Conservation (phyloP, 2,888 invertebrate genomes). For the Bhutanitis thaidina region DNA sequence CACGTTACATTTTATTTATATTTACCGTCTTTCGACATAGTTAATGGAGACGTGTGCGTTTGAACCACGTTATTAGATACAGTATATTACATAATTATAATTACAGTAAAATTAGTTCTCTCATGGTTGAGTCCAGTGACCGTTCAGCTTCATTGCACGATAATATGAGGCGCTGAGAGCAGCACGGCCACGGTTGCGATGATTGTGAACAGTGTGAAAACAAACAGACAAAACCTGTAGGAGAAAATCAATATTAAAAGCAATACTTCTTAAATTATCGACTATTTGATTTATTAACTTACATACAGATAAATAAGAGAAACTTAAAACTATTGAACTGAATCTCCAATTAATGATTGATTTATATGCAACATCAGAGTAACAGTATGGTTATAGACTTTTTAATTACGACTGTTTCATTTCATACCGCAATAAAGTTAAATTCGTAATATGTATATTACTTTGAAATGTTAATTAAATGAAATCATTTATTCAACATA, state of each 20-base stretch:
- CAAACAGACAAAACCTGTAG: conserved; percentile 93
- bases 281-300: too few species aligned
- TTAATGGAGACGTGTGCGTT: conserved; percentile 70
- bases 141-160: conserved; percentile 86
- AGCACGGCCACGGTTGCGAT: conserved; percentile 95
- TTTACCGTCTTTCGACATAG: conserved; percentile 66
- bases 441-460: too few species aligned
- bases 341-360: too few species aligned
- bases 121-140: conserved; percentile 37
- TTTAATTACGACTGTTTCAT: too few species aligned
- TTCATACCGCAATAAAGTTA: too few species aligned
- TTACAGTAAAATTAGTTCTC: conserved; percentile 70
- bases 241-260: conserved; percentile 31
- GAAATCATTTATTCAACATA: too few species aligned
- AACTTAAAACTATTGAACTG: too few species aligned
- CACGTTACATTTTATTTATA: conserved; percentile 42
- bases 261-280: too few species aligned
- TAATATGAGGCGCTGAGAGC: conserved; percentile 95
- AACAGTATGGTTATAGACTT: too few species aligned
- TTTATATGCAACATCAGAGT: too few species aligned
- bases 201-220: conserved; percentile 96
- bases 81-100: conserved; percentile 37
- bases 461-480: too few species aligned
- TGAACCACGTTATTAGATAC: conserved; percentile 61
- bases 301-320: too few species aligned